A percentile compares a stretch with the other conserved stretches of the same genome.
phyloP scores from a whole-genome alignment of 1,140 invertebrate species.

The Xylocopa sonorina region DNA sequence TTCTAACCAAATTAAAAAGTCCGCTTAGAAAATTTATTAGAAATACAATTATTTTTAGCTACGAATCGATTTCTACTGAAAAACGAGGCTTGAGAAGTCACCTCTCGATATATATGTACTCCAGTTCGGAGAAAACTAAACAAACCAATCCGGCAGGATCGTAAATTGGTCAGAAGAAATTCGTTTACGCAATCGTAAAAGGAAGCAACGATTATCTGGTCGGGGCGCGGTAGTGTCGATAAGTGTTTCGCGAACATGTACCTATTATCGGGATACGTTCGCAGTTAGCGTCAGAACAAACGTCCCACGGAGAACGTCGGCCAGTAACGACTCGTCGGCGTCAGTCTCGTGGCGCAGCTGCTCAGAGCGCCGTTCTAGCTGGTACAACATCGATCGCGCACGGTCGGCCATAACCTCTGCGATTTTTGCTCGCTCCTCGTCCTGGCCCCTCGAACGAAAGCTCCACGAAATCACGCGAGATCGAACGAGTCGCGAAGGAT shows the following conservation, averaged over 20 bases:
- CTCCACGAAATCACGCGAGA: background rate
- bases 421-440: background rate
- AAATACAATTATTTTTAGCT: too few relatives aligned
- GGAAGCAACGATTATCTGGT: background rate
- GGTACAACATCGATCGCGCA: constrained; percentile 63
- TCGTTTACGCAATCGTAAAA: too few relatives aligned
- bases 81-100: background rate
- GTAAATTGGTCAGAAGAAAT: background rate
- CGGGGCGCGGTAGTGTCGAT: background rate
- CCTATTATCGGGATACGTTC: background rate
- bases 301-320: constrained; percentile 32
- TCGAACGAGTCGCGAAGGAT: background rate
- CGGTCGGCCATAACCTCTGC: constrained; percentile 62
- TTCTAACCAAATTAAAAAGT: constrained; percentile 9
- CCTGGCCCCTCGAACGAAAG: background rate
- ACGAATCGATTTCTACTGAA: background rate
- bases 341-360: constrained; percentile 56
- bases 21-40: background rate
- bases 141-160: background rate
- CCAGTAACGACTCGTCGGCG: constrained; percentile 46
- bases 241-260: background rate
- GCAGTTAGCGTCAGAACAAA: constrained; percentile 13
- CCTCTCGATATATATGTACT: background rate
- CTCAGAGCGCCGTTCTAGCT: constrained; percentile 53
- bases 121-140: background rate